These are phyloP conservation scores for Phoxinus phoxinus DNA, from an alignment of 2,113 vertebrate species.

Conservation along the genomic window DNA sequence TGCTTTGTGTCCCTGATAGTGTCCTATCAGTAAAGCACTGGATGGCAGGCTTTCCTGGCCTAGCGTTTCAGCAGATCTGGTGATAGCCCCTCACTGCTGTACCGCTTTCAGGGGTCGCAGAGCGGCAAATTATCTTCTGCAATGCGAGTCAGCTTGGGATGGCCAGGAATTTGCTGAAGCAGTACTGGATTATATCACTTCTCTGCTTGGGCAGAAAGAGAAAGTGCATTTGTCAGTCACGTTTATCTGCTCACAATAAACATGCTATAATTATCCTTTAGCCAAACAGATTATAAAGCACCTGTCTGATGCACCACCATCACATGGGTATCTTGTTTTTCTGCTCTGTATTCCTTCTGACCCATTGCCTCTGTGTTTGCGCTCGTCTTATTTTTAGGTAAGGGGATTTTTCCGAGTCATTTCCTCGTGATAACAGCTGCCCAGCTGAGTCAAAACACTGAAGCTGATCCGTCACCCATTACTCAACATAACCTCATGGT, in stretches of 20 bases:
- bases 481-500: conserved; percentile 38
- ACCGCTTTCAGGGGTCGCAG: conserved; percentile 15
- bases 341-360: background rate
- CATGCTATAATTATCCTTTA: background rate
- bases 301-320: conserved; percentile 17
- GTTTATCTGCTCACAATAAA: background rate
- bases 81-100: conserved; percentile 27
- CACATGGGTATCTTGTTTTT: conserved; percentile 17
- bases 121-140: conserved; percentile 44
- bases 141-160: conserved; percentile 45
- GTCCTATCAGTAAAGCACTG: conserved; percentile 10
- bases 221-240: background rate
- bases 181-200: conserved; percentile 61
- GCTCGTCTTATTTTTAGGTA: background rate
- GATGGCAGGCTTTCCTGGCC: conserved; percentile 29
- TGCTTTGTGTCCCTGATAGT: conserved; percentile 26
- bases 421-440: conserved; percentile 43
- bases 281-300: background rate
- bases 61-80: conserved; percentile 5
- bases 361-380: background rate
- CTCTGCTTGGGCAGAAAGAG: conserved; percentile 57
- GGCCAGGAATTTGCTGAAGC: conserved; percentile 68
- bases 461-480: background rate
- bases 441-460: conserved; percentile 39
- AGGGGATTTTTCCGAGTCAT: conserved; percentile 50